These are phyloP conservation scores for Mesoligia furuncula DNA, from an alignment of 2,888 invertebrate species.

Conservation along the genomic window DNA sequence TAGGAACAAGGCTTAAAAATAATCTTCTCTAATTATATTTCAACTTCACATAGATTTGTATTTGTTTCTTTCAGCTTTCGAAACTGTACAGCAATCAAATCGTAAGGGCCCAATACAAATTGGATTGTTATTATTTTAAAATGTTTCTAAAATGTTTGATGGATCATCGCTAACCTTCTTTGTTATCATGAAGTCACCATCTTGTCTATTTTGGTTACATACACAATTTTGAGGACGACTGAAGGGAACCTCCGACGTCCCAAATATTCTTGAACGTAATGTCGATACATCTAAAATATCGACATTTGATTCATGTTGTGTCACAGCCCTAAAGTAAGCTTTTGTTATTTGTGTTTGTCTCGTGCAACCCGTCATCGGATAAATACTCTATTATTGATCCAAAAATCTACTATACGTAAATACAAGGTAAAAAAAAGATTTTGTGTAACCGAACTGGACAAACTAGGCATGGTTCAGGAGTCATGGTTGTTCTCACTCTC, in stretches of 20 bases:
- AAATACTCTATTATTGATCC: neutral
- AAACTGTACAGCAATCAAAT: constrained; percentile 89
- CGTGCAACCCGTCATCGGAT: neutral
- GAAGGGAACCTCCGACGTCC: neutral
- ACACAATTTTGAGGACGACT: neutral
- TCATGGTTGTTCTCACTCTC: constrained; percentile 27
- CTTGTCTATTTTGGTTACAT: constrained; percentile 60
- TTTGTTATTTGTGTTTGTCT: neutral
- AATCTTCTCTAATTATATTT: constrained; percentile 46
- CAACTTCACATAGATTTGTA: constrained; percentile 68
- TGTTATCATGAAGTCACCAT: constrained; percentile 43
- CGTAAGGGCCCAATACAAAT: constrained; percentile 82
- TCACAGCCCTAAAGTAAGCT: neutral
- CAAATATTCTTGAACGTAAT: constrained; percentile 2
- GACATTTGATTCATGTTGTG: neutral
- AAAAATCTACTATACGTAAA: neutral
- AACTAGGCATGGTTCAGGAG: constrained; percentile 38
- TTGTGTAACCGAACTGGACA: constrained; percentile 60
- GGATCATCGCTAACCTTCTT: constrained; percentile 70
- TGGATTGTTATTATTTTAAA: constrained; percentile 69
- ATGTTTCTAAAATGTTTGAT: constrained; percentile 58
- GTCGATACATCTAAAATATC: neutral
- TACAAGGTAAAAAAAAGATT: neutral
- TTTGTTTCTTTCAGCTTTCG: constrained; percentile 88
- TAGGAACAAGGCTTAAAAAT: neutral